phyloP scores from a whole-genome alignment of 2,797 vertebrate genomes.

The Acipenser ruthenus region DNA sequence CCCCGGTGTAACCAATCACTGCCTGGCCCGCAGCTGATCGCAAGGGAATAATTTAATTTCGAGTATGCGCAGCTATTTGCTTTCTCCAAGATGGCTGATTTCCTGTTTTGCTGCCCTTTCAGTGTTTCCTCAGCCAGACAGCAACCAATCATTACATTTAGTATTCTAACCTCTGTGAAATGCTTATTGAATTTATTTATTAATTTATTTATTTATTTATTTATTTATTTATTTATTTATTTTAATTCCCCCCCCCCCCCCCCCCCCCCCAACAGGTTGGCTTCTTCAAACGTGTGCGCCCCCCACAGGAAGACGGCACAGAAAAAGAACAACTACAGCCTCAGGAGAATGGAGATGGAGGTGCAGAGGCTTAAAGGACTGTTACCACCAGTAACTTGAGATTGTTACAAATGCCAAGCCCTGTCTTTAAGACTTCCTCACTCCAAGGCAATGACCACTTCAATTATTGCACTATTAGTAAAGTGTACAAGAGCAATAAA shows the following conservation, averaged over 20 bases:
- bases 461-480: conserved; percentile 23
- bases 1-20: no score
- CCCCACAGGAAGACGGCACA: conserved; percentile 81
- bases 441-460: conserved; percentile 22
- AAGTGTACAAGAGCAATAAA: conserved; percentile 2
- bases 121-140: no score
- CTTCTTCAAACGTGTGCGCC: conserved; percentile 93
- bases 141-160: no score
- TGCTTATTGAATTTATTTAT: no score
- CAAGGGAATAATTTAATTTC: no score
- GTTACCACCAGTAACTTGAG: conserved; percentile 23
- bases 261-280: conserved; percentile 62
- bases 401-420: conserved; percentile 14
- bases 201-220: no score
- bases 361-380: conserved; percentile 71
- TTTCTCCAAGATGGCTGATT: no score
- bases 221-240: no score
- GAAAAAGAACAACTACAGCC: conserved; percentile 95
- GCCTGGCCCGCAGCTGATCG: no score
- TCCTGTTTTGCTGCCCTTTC: no score
- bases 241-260: not conserved
- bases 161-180: no score
- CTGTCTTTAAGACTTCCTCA: conserved; percentile 22
- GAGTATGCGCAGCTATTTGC: no score
- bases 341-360: conserved; percentile 85